These are phyloP conservation scores for Calephelis nemesis DNA, from an alignment of 1,140 invertebrate genomes.

Conservation along the genomic window DNA sequence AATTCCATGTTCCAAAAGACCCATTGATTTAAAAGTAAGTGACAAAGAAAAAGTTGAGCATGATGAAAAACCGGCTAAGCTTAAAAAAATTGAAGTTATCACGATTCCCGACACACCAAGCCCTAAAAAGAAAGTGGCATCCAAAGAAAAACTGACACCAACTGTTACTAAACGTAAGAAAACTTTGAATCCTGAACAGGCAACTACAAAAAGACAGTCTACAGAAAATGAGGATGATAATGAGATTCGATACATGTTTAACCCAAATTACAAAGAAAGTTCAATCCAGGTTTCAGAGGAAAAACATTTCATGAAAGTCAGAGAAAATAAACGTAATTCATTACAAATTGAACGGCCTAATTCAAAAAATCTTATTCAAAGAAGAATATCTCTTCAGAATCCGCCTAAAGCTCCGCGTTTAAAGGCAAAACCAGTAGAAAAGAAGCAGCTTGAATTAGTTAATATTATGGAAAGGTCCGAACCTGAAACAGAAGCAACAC, in stretches of 20 bases:
- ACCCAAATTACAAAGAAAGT: constrained; percentile 49
- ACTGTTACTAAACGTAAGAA: constrained; percentile 52
- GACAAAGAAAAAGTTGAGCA: constrained; percentile 18
- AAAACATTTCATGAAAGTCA: constrained; percentile 65
- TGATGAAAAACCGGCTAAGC: constrained; percentile 22
- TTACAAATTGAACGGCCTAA: constrained; percentile 62
- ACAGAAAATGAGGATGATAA: constrained; percentile 62
- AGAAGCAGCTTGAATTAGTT: constrained; percentile 28
- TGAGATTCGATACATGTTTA: constrained; percentile 70
- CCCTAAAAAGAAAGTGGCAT: constrained; percentile 48
- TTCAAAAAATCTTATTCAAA: constrained; percentile 62
- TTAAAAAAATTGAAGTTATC: constrained; percentile 33
- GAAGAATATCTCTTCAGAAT: constrained; percentile 62
- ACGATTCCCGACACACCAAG: constrained; percentile 39
- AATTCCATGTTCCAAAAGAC: constrained; percentile 9
- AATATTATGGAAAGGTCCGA: constrained; percentile 37
- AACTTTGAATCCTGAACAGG: constrained; percentile 32
- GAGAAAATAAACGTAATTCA: constrained; percentile 61
- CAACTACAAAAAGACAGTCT: constrained; percentile 32
- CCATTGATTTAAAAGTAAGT: constrained; percentile 18
- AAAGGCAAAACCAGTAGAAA: constrained; percentile 49
- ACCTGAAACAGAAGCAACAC: constrained; percentile 34
- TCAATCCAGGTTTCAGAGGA: constrained; percentile 32
- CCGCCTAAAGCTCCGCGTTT: constrained; percentile 60
- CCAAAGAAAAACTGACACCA: constrained; percentile 50